These are phyloP conservation scores for Dissostichus mawsoni DNA, from an alignment of 2,113 vertebrate species.

Conservation along the genomic window DNA sequence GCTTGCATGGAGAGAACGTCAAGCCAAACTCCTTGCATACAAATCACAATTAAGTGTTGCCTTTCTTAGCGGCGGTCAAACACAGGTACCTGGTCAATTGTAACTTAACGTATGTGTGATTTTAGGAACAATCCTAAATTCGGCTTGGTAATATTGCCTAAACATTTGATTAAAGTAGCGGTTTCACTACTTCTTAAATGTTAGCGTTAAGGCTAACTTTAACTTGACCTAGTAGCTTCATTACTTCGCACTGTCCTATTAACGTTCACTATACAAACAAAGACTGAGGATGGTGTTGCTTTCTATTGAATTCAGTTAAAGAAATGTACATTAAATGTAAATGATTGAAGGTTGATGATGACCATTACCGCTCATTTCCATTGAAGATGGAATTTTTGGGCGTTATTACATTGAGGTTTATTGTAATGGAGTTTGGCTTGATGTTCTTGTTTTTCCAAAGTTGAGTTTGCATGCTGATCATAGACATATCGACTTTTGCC, in stretches of 20 bases:
- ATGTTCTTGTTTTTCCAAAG: neutral
- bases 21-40: neutral
- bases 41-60: conserved; percentile 30
- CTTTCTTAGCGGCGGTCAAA: neutral
- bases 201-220: too few relatives aligned
- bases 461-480: conserved; percentile 35
- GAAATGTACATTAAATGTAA: neutral
- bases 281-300: neutral
- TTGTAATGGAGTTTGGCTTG: neutral
- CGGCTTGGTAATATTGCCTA: neutral
- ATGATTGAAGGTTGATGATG: too few relatives aligned
- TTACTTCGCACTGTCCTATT: neutral
- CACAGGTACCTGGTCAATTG: accelerated
- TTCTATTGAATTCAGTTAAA: neutral
- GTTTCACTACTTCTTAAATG: neutral
- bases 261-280: neutral
- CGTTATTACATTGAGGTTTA: conserved; percentile 24
- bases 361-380: neutral
- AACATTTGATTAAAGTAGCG: neutral
- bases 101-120: neutral
- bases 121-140: neutral
- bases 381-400: neutral
- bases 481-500: conserved; percentile 76
- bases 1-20: neutral
- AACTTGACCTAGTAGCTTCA: neutral